Evolutionary conservation across 2,113 vertebrate species (phyloP).

Genomic region (Notarius quadriscutis): DNA sequence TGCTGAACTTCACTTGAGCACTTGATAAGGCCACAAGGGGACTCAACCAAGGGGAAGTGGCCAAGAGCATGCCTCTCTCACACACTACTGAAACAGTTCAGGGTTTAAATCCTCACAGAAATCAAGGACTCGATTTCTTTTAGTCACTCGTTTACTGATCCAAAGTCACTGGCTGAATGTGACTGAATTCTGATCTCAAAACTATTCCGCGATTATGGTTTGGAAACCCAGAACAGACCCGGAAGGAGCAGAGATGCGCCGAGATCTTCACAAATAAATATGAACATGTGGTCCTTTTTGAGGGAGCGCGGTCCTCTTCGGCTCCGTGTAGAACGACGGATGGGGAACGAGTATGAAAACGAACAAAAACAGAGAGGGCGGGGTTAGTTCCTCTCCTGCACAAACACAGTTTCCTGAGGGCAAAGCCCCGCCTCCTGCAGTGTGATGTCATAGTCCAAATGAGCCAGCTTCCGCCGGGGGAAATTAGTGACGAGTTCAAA

Average conservation of each 20-base stretch:
- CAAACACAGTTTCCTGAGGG: constrained; percentile 99
- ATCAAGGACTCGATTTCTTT: not conserved
- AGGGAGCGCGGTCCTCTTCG: constrained; percentile 30
- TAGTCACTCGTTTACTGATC: not conserved
- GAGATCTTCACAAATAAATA: constrained; percentile 54
- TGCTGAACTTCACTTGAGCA: not conserved
- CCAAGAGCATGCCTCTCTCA: not conserved
- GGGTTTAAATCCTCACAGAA: constrained; percentile 28
- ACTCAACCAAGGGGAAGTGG: not conserved
- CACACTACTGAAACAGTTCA: not conserved
- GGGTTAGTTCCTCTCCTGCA: constrained; percentile 96
- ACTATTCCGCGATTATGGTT: not conserved
- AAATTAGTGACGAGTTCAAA: constrained; percentile 99
- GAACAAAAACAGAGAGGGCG: not conserved
- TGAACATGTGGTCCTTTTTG: constrained; percentile 28
- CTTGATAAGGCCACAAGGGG: not conserved
- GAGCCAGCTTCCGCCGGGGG: constrained; percentile 93
- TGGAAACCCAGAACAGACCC: not conserved
- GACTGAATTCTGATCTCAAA: not conserved
- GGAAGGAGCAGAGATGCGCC: constrained; percentile 13
- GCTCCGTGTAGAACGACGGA: constrained; percentile 48
- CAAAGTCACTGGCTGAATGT: not conserved
- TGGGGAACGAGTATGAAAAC: constrained; percentile 60
- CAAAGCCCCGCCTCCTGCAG: constrained; percentile 97
- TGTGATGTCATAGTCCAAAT: constrained; percentile 98